Conservation (phyloP, 2,797 vertebrate species). For the Ctenopoma kingsleyae region DNA sequence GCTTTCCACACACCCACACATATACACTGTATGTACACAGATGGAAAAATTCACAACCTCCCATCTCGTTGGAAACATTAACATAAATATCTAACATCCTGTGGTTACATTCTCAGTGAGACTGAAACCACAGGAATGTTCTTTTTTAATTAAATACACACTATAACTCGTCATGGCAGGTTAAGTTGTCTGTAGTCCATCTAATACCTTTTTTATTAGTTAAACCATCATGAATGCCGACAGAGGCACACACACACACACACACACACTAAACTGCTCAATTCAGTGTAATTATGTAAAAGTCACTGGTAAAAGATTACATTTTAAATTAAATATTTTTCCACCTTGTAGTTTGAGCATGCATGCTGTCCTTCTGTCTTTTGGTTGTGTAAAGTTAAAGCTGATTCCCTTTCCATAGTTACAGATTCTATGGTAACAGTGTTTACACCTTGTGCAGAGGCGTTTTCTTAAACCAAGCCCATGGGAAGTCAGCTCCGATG, state of each 20-base stretch:
- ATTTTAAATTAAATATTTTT: conserved; percentile 48
- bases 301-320: conserved; percentile 23
- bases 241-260: not conserved
- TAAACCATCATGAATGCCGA: conserved; percentile 6
- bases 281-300: conserved; percentile 9
- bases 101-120: not conserved
- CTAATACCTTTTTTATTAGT: conserved; percentile 69
- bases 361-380: not conserved
- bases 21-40: not conserved
- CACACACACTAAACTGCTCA: not conserved
- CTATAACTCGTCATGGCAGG: conserved; percentile 16
- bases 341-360: not conserved
- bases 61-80: not conserved
- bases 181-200: conserved; percentile 32
- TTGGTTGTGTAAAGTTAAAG: conserved; percentile 49
- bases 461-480: conserved; percentile 61
- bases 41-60: conserved; percentile 1
- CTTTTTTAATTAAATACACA: conserved; percentile 38
- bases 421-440: conserved; percentile 78
- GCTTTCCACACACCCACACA: conserved; percentile 20
- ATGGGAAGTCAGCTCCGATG: conserved; percentile 50
- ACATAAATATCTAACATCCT: not conserved
- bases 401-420: conserved; percentile 68
- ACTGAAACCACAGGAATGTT: conserved; percentile 6
- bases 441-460: conserved; percentile 59